phyloP scores from a whole-genome alignment of 2,888 invertebrate species.

The Cheilosia vulpina region DNA sequence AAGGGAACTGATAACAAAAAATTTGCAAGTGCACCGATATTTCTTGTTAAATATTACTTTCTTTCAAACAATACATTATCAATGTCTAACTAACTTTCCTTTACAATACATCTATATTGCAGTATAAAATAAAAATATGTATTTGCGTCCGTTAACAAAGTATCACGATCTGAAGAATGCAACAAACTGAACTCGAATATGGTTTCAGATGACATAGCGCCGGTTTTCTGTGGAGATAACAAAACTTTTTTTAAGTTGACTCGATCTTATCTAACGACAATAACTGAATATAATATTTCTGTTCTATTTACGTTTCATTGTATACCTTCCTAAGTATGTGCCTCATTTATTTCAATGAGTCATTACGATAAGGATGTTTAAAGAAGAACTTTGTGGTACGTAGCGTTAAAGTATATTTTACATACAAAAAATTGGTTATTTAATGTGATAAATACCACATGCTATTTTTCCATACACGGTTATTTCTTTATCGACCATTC shows the following conservation, averaged over 20 bases:
- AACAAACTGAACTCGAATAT: constrained; percentile 24
- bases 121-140: not conserved
- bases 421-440: no score
- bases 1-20: not conserved
- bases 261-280: constrained; percentile 43
- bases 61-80: not conserved
- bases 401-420: not conserved
- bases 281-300: constrained; percentile 30
- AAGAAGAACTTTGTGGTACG: not conserved
- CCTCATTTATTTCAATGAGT: constrained; percentile 30
- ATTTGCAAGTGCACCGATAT: not conserved
- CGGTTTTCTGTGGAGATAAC: constrained; percentile 24
- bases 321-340: constrained; percentile 6
- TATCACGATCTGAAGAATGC: constrained; percentile 10
- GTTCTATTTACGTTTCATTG: constrained; percentile 34
- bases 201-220: constrained; percentile 4
- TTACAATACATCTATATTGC: not conserved
- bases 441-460: no score
- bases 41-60: not conserved
- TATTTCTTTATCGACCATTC: no score
- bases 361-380: constrained; percentile 20
- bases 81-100: not conserved
- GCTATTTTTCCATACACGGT: no score
- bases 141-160: not conserved
- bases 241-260: constrained; percentile 13